Evolutionary conservation across 2,888 invertebrate genomes (phyloP).

Genomic region (Tipula unca): DNA sequence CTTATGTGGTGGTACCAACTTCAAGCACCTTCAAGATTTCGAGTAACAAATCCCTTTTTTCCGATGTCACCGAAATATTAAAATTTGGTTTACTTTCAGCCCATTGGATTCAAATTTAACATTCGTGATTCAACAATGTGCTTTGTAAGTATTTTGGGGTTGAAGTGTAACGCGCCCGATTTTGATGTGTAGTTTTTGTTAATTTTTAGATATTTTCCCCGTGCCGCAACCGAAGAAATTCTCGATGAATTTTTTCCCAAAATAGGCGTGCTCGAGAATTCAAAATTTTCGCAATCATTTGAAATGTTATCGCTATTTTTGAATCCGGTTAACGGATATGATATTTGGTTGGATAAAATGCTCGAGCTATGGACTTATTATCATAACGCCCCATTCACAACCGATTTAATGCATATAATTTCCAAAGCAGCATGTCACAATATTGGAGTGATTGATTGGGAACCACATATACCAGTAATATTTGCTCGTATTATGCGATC

Average conservation of each 20-base stretch:
- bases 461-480: slow-evolving; percentile 69
- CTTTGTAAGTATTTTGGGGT: slow-evolving; percentile 24
- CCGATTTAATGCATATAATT: slow-evolving; percentile 61
- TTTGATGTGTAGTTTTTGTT: neutral
- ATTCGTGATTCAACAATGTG: slow-evolving; percentile 25
- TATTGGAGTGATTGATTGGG: slow-evolving; percentile 82
- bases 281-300: slow-evolving; percentile 46
- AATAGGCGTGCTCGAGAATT: slow-evolving; percentile 62
- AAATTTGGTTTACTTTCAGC: slow-evolving; percentile 23
- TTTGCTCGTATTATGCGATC: slow-evolving; percentile 63
- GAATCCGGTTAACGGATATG: slow-evolving; percentile 54
- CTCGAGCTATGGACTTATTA: slow-evolving; percentile 71
- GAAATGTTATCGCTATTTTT: slow-evolving; percentile 65
- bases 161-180: neutral
- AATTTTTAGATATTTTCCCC: slow-evolving; percentile 55
- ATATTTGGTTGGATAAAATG: slow-evolving; percentile 72
- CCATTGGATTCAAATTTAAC: slow-evolving; percentile 26
- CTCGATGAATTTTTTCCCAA: slow-evolving; percentile 72
- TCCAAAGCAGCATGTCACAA: slow-evolving; percentile 62
- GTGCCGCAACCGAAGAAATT: slow-evolving; percentile 74
- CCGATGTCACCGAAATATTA: neutral
- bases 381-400: slow-evolving; percentile 51
- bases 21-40: neutral
- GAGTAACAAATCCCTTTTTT: neutral
- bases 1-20: neutral